Evolutionary conservation across 2,797 vertebrate genomes (phyloP).

Genomic region (Champsocephalus esox): DNA sequence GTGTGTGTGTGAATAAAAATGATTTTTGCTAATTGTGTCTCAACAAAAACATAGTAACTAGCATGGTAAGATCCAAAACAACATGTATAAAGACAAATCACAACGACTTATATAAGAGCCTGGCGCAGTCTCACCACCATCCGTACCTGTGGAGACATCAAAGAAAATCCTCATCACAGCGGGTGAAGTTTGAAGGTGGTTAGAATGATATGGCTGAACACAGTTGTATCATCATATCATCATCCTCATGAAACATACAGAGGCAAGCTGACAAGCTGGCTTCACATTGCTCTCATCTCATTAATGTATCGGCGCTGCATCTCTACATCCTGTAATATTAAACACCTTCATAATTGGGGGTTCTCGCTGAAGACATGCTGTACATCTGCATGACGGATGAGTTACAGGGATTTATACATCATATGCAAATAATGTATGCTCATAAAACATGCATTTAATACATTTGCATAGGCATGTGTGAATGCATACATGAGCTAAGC

Average conservation of each 20-base stretch:
- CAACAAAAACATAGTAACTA: no score
- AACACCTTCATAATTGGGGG: background rate
- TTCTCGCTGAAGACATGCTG: background rate
- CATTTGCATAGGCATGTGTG: background rate
- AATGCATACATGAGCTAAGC: background rate
- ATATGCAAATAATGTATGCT: background rate
- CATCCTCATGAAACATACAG: constrained; percentile 69
- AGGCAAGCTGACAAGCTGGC: constrained; percentile 27
- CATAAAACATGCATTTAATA: background rate
- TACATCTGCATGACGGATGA: background rate
- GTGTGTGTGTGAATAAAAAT: no score
- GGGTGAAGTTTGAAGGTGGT: constrained; percentile 48
- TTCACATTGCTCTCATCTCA: background rate
- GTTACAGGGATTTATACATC: background rate
- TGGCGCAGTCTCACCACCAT: background rate
- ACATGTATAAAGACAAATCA: background rate
- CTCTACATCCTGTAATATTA: constrained; percentile 24
- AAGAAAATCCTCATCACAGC: constrained; percentile 48
- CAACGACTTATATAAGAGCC: constrained; percentile 5
- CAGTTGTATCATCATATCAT: constrained; percentile 71
- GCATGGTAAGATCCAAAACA: constrained; percentile 18
- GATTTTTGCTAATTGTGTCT: no score
- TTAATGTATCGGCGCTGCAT: constrained; percentile 10
- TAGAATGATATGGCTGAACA: constrained; percentile 41
- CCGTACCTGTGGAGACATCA: constrained; percentile 51